phyloP scores from a whole-genome alignment of 2,888 invertebrate species.

The Polyommatus icarus region DNA sequence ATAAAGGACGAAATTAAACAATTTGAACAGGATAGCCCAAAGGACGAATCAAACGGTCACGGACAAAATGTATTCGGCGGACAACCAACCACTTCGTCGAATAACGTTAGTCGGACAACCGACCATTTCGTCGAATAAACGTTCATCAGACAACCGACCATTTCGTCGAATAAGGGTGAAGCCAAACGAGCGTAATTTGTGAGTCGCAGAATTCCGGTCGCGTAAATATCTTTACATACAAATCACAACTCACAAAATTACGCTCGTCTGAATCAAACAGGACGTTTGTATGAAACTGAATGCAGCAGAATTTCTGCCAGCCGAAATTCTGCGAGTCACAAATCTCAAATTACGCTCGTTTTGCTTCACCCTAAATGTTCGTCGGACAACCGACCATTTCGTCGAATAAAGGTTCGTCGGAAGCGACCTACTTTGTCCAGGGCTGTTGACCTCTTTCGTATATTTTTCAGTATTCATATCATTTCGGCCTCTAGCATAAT shows the following conservation, averaged over 20 bases:
- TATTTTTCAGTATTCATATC: background rate
- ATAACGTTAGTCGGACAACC: background rate
- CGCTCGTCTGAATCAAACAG: too few species aligned
- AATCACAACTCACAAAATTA: too few species aligned
- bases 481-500: background rate
- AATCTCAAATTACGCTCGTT: too few species aligned
- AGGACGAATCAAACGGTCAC: background rate
- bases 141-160: background rate
- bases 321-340: too few species aligned
- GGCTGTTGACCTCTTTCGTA: slow-evolving; percentile 25
- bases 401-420: background rate
- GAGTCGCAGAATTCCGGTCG: too few species aligned
- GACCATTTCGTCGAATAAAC: background rate
- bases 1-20: slow-evolving; percentile 6
- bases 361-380: too few species aligned
- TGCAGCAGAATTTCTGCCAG: too few species aligned
- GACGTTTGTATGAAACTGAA: too few species aligned
- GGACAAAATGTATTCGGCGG: background rate
- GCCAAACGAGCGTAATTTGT: too few species aligned
- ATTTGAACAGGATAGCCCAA: background rate
- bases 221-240: too few species aligned
- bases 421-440: background rate
- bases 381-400: background rate
- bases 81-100: background rate
- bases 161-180: background rate